Conservation (phyloP, 2,888 invertebrate species). For the Mactromeris polynyma region DNA sequence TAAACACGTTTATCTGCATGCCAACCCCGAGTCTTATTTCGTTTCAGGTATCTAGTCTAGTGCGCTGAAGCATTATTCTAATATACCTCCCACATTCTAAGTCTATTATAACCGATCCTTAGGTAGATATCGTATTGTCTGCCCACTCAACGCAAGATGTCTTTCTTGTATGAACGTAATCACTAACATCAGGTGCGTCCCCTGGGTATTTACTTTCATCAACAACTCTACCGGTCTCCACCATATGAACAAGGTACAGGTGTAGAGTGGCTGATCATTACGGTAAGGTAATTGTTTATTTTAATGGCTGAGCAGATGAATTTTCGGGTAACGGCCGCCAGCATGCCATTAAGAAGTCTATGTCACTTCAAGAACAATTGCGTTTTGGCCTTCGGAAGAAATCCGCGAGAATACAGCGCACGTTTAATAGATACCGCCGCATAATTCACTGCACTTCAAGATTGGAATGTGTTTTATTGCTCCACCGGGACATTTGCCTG, state of each 20-base stretch:
- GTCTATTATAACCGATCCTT: too few relatives aligned
- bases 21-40: too few relatives aligned
- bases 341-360: too few relatives aligned
- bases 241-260: background rate
- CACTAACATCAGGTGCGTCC: background rate
- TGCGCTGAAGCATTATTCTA: too few relatives aligned
- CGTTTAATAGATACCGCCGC: background rate
- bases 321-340: background rate
- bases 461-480: background rate
- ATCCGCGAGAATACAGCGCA: background rate
- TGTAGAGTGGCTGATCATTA: background rate
- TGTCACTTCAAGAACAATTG: too few relatives aligned
- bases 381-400: background rate
- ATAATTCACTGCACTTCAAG: background rate
- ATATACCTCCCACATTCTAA: too few relatives aligned
- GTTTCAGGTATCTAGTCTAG: too few relatives aligned
- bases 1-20: too few relatives aligned
- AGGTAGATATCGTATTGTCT: background rate
- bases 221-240: background rate
- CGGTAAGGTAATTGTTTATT: background rate
- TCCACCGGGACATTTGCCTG: background rate
- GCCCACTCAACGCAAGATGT: background rate
- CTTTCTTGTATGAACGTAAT: background rate
- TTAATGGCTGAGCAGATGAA: background rate
- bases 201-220: constrained; percentile 6